Evolutionary conservation across 2,797 vertebrate species (phyloP).

Genomic region (Danio choprae): DNA sequence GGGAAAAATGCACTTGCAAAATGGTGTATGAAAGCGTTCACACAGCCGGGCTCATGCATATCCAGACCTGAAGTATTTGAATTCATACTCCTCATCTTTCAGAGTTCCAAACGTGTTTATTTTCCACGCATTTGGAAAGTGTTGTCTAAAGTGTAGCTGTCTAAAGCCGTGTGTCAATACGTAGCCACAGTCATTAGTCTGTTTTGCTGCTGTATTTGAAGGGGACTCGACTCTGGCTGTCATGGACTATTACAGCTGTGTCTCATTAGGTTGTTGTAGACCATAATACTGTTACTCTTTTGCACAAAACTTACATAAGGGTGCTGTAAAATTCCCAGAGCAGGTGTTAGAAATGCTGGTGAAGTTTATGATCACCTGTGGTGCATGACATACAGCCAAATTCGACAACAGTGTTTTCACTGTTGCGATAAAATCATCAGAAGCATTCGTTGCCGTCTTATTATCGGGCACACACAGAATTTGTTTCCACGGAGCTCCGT

Average conservation of each 20-base stretch:
- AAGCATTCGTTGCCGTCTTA: constrained; percentile 1
- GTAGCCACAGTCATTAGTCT: constrained; percentile 42
- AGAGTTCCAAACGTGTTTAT: constrained; percentile 49
- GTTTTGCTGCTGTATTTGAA: constrained; percentile 52
- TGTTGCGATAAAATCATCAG: constrained; percentile 19
- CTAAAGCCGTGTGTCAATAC: constrained; percentile 56
- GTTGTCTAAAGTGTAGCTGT: constrained; percentile 59
- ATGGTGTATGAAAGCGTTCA: constrained; percentile 72
- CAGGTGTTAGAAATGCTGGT: constrained; percentile 29
- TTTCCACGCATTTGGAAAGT: constrained; percentile 58
- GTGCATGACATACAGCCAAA: neutral
- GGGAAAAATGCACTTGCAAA: constrained; percentile 67
- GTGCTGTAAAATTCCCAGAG: constrained; percentile 26
- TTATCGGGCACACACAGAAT: neutral
- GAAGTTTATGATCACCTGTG: constrained; percentile 30
- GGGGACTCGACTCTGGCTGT: constrained; percentile 45
- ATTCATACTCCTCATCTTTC: constrained; percentile 42
- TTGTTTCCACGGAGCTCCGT: neutral
- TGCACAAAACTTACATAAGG: constrained; percentile 21
- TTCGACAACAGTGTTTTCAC: constrained; percentile 7
- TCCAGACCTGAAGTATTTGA: constrained; percentile 49
- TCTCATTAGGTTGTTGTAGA: constrained; percentile 52
- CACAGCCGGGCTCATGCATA: constrained; percentile 53
- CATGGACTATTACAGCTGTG: constrained; percentile 57
- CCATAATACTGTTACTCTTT: constrained; percentile 48